These are phyloP conservation scores for Papilio polyxenes DNA, from an alignment of 1,140 invertebrate species.

Conservation along the genomic window DNA sequence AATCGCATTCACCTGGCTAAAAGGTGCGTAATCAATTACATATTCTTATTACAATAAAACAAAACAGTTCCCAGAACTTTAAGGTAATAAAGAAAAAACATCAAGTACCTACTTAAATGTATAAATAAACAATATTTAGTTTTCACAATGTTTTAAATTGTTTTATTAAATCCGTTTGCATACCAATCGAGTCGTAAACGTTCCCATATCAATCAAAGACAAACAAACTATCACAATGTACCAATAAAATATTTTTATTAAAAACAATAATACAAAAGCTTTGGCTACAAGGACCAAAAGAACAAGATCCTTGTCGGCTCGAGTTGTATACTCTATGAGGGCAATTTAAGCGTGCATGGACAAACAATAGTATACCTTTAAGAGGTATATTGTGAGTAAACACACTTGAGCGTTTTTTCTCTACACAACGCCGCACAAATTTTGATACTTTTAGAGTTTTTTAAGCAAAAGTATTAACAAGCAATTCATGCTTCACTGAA, in stretches of 20 bases:
- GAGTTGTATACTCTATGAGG: conserved; percentile 57
- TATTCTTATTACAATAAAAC: neutral
- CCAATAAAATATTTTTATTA: conserved; percentile 68
- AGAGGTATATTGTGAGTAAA: conserved; percentile 74
- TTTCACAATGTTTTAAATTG: conserved; percentile 27
- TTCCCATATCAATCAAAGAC: conserved; percentile 49
- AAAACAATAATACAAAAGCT: conserved; percentile 68
- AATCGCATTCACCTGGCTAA: too few relatives aligned
- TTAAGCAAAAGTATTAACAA: neutral
- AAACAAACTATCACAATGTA: conserved; percentile 59
- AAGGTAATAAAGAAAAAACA: neutral
- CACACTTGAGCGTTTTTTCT: conserved; percentile 64
- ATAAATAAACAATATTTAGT: conserved; percentile 17
- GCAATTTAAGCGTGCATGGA: conserved; percentile 61
- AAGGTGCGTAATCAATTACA: too few relatives aligned
- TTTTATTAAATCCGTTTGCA: conserved; percentile 61
- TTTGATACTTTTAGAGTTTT: conserved; percentile 55
- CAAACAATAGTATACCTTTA: conserved; percentile 58
- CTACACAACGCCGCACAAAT: conserved; percentile 45
- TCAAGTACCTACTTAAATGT: neutral
- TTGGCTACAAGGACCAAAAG: conserved; percentile 52
- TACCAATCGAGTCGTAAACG: conserved; percentile 58
- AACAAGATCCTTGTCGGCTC: conserved; percentile 61
- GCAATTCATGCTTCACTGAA: neutral
- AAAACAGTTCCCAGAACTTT: neutral